Conservation (phyloP, 2,888 invertebrate species). For the Pemphredon lugubris region DNA sequence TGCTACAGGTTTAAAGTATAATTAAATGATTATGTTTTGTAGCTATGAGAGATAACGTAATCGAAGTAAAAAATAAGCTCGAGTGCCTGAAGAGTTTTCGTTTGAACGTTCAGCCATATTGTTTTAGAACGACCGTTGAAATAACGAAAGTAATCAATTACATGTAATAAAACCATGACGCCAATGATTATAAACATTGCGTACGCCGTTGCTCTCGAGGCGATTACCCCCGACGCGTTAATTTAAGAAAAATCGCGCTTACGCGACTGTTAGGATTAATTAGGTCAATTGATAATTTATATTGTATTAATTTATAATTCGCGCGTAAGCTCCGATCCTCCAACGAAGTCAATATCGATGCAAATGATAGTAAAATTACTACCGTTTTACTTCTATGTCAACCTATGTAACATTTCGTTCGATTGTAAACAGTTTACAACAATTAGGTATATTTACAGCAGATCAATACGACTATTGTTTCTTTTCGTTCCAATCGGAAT, state of each 20-base stretch:
- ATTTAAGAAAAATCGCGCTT: slow-evolving; percentile 5
- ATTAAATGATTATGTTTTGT: slow-evolving; percentile 50
- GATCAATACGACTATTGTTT: too few relatives aligned
- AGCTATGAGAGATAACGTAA: slow-evolving; percentile 29
- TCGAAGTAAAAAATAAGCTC: slow-evolving; percentile 17
- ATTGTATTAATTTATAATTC: slow-evolving; percentile 4
- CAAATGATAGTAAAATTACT: background rate
- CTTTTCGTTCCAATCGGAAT: too few relatives aligned
- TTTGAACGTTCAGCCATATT: slow-evolving; percentile 1
- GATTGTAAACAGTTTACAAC: too few relatives aligned
- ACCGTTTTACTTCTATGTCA: too few relatives aligned
- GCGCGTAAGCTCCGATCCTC: background rate
- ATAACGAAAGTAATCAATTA: slow-evolving; percentile 11
- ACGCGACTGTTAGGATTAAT: slow-evolving; percentile 13
- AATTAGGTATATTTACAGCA: too few relatives aligned
- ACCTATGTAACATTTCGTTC: too few relatives aligned
- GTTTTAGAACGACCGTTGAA: slow-evolving; percentile 4
- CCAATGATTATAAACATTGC: background rate
- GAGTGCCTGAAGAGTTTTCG: slow-evolving; percentile 13
- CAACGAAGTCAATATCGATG: background rate
- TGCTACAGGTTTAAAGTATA: slow-evolving; percentile 65
- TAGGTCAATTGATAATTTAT: background rate
- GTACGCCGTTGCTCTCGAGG: background rate
- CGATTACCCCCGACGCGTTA: background rate
- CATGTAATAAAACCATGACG: slow-evolving; percentile 23